Evolutionary conservation across 2,113 vertebrate species (phyloP).

Genomic region (Strigops habroptila): DNA sequence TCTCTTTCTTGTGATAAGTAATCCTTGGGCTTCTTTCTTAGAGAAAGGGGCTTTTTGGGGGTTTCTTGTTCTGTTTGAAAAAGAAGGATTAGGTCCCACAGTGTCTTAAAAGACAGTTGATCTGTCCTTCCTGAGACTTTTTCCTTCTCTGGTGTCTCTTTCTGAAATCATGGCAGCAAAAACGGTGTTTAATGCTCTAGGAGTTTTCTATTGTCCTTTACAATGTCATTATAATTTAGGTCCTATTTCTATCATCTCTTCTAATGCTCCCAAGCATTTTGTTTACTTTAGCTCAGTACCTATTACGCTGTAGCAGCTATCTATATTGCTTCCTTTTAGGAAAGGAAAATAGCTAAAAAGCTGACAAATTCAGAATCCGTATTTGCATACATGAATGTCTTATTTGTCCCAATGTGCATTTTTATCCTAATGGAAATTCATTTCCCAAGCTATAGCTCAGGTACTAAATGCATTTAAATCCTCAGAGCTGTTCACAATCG

Average conservation of each 20-base stretch:
- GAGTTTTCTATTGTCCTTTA: not conserved
- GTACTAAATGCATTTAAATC: not conserved
- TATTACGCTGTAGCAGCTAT: not conserved
- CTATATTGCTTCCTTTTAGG: not conserved
- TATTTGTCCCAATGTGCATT: not conserved
- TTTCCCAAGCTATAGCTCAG: not conserved
- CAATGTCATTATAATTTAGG: not conserved
- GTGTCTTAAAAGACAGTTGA: not conserved
- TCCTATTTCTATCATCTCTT: not conserved
- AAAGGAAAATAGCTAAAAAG: not conserved
- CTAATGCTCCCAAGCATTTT: conserved; percentile 8
- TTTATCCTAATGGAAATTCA: not conserved
- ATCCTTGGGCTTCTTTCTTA: not conserved
- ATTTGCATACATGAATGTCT: conserved; percentile 6
- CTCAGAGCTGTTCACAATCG: not conserved
- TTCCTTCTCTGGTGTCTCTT: not conserved
- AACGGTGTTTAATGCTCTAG: not conserved
- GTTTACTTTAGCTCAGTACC: not conserved
- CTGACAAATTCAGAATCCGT: not conserved
- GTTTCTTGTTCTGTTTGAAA: not conserved
- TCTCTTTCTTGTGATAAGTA: not conserved
- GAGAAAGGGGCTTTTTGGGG: not conserved
- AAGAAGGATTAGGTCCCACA: not conserved
- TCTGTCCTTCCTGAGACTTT: not conserved
- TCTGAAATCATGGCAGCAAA: not conserved